Base-by-base conservation (phyloP, 1,140 invertebrate genomes). In the Camponotus floridanus region DNA sequence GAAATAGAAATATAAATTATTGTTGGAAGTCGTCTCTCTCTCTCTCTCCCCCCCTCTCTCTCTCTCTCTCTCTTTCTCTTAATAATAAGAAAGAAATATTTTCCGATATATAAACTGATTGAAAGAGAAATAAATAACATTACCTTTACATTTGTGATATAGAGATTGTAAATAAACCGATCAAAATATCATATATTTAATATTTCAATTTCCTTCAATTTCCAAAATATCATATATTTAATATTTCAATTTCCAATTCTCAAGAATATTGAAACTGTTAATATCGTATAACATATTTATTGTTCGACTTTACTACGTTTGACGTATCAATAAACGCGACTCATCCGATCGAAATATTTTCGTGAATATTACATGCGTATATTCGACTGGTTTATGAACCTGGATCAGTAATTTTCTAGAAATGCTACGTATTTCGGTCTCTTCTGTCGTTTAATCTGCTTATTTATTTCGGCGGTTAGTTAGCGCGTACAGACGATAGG, bases 401-500 rank as follows among this genome's bases (percentile, higher is more conserved):
- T 18, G 51, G 36, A 64, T 79, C 73, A 76, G 39, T 84, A 87
- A 64, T 85, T 80, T 79, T 64, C n/a, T 74, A 42, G 76, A 86
- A 26, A 86, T 83, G 87, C 83, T 42, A 67, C 76, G 76, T n/a
- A 59, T 57, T 31, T 62, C 61, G 55, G 84, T 39, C 55, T 39
- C 48, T 80, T 85, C 33, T 36, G 42, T 0, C 55, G 8, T 36
- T 57, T 26, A 67, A 18, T 39, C 62, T 26, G 55, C 21, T 87
- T 89, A 80, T 90, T 90, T 89, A 81, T 87, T 90, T 90, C 79
- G 70, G 65, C 87, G 71, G 70, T 87, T 76, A 89, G 87, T 86
- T 74, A 48, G 31, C 13, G 21, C 7, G 18, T 39, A 39, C 48
- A 36, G 39, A 59, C 26, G 21, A 71, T 74, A 83, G 51, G 36